Base-by-base conservation (phyloP, 2,888 invertebrate species). In the Macrosoma leucophasiata region DNA sequence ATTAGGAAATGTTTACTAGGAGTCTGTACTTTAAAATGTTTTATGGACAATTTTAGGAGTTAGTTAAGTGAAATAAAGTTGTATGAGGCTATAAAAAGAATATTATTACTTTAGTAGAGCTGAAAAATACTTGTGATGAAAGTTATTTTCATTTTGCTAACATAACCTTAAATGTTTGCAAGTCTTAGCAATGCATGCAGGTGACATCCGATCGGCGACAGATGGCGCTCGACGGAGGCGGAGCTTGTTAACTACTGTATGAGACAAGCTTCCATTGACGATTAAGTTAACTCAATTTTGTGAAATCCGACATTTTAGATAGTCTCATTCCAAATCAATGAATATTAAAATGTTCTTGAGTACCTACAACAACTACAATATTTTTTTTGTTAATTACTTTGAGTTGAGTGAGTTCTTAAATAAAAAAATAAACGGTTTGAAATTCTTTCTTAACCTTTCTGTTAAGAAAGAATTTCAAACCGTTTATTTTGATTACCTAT, bases 151-250 rank as follows among this genome's bases (percentile, higher is more conserved):
- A 34, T 36, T 32, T 43, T 34, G 18, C 15, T 37, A 45, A 49
- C 44, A 61, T 75, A 75, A 75, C 74, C 76, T 75, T 52, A 53
- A 60, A 40, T 33, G 31, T 39, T 41, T 32, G 26, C 50, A 53
- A 60, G 39, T 33, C 30, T 39, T 41, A 30, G 26, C 50, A 48
- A 51, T 46, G 40, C 37, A 28, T 39, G 24, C 20, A 9, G 50
- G 54, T 55, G 30, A 4, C 24, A 9, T 26, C 18, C 18, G 21
- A 29, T 11, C 11, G 32, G 19, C 48, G 43, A 62, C 41, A 75
- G 72, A 72, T 73, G 72, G 66, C 40, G 62, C 20, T 58, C 8
- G 13, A 17, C 28, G 46, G 42, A 55, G 66, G 68, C 62, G 67
- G 64, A 60, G 69, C 54, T 66, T 56, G 39, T 38, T 41, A 55